Base-by-base conservation (phyloP, 2,113 vertebrate genomes). In the Fregetta grallaria region DNA sequence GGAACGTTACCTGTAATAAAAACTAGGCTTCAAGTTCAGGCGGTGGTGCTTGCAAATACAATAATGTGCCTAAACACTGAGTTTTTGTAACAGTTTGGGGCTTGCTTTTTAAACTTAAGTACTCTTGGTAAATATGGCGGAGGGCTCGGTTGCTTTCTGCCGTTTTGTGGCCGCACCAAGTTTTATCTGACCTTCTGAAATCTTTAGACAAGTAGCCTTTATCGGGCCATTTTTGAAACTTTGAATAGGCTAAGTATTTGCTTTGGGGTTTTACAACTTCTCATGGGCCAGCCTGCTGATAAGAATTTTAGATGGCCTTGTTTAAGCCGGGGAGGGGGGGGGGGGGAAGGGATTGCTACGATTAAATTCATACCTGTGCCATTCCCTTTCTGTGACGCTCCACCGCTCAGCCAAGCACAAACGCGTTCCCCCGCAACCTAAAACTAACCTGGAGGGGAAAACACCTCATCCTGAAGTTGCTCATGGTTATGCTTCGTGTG, bases 401-500 rank as follows among this genome's bases (percentile, higher is more conserved):
- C 1, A 3, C 40, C 21, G 61, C n/a, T 44, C 29, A 17, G 56
- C 65, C 25, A 1, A 30, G 49, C 42, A 15, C 44, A 47, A 27
- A 32, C 1, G 0, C 0, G 0, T n/a, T 52, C 15, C 73, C 18
- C 30, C 3, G 3, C 56, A 21, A 9, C n/a, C 45, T 11, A 19
- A 11, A 94, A 38, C 62, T 29, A 32, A 26, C 23, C 12, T 13
- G 36, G 40, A 68, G 44, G 63, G 62, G 20, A 66, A 63, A 45
- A 52, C 18, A 30, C 71, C 62, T 52, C 53, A 7, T 21, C 22
- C 45, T 8, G 21, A 55, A 81, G 36, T 53, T 3, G 4, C 76
- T 78, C 15, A 0, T 2, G 2, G 36, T 88, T 65, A 15, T 5
- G 11, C 38, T 79, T 58, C 25, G 44, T 14, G 27, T 40, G 27